phyloP scores from a whole-genome alignment of 2,113 vertebrate species.

The Sinocyclocheilus rhinocerous region DNA sequence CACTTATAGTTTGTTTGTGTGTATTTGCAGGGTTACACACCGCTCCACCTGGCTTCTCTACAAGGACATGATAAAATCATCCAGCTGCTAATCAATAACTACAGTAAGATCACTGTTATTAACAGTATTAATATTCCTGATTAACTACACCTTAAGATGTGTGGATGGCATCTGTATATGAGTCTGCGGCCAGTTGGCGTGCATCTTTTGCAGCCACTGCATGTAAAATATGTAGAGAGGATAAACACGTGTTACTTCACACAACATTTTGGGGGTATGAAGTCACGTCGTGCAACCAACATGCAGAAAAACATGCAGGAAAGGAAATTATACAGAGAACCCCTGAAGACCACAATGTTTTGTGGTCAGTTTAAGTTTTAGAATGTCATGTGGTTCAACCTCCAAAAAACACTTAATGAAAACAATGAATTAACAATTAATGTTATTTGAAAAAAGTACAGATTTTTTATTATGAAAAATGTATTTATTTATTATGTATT shows the following conservation, averaged over 20 bases:
- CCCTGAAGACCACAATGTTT: not conserved
- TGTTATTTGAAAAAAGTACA: not conserved
- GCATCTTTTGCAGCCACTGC: not conserved
- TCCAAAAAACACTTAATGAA: not conserved
- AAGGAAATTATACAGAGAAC: not conserved
- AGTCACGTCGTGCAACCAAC: too few relatives aligned
- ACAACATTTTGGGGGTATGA: too few relatives aligned
- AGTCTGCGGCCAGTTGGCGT: too few relatives aligned
- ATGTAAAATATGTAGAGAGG: not conserved
- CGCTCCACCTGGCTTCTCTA: conserved; percentile 75
- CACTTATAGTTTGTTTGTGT: not conserved
- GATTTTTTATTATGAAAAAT: not conserved
- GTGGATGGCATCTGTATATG: too few relatives aligned
- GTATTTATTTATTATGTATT: not conserved
- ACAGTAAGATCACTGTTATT: conserved; percentile 66
- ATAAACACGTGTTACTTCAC: not conserved
- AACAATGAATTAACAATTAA: too few relatives aligned
- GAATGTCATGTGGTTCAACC: not conserved
- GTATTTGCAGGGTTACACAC: conserved; percentile 70
- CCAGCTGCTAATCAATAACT: conserved; percentile 63
- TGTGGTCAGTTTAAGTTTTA: not conserved
- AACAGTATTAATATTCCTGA: too few relatives aligned
- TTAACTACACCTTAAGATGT: not conserved
- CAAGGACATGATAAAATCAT: conserved; percentile 67
- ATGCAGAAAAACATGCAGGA: too few relatives aligned